These are phyloP conservation scores for Urosaurus nigricauda DNA, from an alignment of 2,797 vertebrate species.

Conservation along the genomic window DNA sequence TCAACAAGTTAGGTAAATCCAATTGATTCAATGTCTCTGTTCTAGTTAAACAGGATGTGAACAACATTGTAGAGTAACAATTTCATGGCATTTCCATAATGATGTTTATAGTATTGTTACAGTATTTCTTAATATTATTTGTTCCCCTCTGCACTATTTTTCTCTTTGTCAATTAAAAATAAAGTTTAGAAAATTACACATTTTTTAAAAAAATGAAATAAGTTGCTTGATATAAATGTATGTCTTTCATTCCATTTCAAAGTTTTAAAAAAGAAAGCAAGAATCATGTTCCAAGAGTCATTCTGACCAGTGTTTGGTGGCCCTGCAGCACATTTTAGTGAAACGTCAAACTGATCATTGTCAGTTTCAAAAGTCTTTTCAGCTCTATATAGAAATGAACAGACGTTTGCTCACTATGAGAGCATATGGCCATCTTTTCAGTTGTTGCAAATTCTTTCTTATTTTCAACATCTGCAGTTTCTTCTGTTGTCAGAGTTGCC, in stretches of 20 bases:
- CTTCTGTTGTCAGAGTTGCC: not conserved
- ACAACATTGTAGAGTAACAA: not conserved
- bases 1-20: too few relatives aligned
- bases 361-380: not conserved
- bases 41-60: not conserved
- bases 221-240: not conserved
- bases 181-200: not conserved
- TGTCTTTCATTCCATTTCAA: not conserved
- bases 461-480: not conserved
- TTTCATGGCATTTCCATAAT: not conserved
- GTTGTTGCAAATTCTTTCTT: conserved; percentile 13
- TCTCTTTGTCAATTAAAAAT: not conserved
- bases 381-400: conserved; percentile 7
- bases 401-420: not conserved
- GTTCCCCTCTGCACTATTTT: not conserved
- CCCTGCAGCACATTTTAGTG: conserved; percentile 8
- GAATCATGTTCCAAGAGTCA: not conserved
- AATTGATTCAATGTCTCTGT: too few relatives aligned
- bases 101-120: not conserved
- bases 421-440: not conserved
- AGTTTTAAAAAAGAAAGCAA: not conserved
- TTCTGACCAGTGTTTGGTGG: not conserved
- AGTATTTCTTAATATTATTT: not conserved
- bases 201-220: not conserved
- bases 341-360: conserved; percentile 9